Evolutionary conservation across 2,888 invertebrate species (phyloP).

Genomic region (Ceriagrion tenellum): DNA sequence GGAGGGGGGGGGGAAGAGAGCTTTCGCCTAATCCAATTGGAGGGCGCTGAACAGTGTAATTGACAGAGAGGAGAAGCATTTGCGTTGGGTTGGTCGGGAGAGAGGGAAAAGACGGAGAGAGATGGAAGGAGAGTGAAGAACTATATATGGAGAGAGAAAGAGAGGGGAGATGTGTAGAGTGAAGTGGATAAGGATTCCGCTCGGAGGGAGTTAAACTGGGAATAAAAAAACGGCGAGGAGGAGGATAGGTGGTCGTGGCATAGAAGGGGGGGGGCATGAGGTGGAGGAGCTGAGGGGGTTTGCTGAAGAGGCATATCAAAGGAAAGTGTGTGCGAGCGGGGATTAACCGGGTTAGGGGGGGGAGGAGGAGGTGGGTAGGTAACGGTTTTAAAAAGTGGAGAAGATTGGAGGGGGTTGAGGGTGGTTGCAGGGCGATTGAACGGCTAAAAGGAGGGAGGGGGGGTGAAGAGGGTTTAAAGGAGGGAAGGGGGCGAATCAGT

Average conservation of each 20-base stretch:
- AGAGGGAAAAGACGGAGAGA: background rate
- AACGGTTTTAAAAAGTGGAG: background rate
- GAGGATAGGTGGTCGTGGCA: no score
- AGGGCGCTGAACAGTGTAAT: constrained; percentile 64
- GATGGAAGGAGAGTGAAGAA: background rate
- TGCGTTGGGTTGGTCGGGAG: constrained; percentile 11
- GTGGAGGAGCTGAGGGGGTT: no score
- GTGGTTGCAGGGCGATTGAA: no score
- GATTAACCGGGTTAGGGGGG: background rate
- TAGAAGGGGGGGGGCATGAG: no score
- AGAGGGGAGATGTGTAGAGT: background rate
- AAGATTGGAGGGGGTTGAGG: background rate
- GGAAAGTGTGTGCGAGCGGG: background rate
- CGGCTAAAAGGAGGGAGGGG: background rate
- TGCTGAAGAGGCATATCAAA: background rate
- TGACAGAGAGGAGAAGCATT: constrained; percentile 58
- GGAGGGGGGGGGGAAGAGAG: background rate
- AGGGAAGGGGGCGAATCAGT: background rate
- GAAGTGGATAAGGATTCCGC: no score
- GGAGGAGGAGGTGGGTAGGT: background rate
- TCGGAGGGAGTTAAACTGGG: background rate
- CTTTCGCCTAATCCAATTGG: constrained; percentile 60
- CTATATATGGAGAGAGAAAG: background rate
- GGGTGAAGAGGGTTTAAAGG: background rate
- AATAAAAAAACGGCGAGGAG: no score